These are phyloP conservation scores for Cyanoliseus patagonus DNA, from an alignment of 2,113 vertebrate species.

Conservation along the genomic window DNA sequence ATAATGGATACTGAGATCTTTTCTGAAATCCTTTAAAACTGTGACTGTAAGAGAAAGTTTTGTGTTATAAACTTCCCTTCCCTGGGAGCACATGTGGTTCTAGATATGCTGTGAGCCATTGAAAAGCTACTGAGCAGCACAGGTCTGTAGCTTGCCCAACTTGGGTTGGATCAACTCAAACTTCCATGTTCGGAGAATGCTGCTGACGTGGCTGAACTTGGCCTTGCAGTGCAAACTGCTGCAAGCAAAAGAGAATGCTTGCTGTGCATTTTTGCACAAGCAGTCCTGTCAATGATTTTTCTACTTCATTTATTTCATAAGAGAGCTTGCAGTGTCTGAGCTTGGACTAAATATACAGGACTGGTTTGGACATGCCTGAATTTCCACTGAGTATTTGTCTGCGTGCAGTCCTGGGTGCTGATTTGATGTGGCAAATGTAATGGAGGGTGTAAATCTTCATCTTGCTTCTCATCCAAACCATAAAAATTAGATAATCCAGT, in stretches of 20 bases:
- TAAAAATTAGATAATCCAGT: not conserved
- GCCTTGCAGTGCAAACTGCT: not conserved
- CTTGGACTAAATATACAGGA: not conserved
- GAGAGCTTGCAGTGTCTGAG: not conserved
- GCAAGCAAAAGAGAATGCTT: not conserved
- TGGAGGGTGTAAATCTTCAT: not conserved
- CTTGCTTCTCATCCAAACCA: not conserved
- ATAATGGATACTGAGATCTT: not conserved
- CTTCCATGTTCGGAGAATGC: not conserved
- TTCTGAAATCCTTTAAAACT: not conserved
- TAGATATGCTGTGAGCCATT: not conserved
- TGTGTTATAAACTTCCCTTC: not conserved
- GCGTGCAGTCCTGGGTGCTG: not conserved
- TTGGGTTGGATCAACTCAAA: not conserved
- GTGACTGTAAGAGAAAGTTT: not conserved
- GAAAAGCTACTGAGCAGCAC: not conserved
- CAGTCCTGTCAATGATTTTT: not conserved
- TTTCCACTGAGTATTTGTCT: not conserved
- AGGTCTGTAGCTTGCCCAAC: not conserved
- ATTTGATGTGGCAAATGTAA: not conserved
- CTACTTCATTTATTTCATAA: not conserved
- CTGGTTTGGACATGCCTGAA: not conserved
- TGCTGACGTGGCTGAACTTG: not conserved
- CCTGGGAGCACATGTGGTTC: too few species aligned
- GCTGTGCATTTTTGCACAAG: not conserved